These are phyloP conservation scores for Brenthis ino DNA, from an alignment of 2,888 invertebrate species.

Conservation along the genomic window DNA sequence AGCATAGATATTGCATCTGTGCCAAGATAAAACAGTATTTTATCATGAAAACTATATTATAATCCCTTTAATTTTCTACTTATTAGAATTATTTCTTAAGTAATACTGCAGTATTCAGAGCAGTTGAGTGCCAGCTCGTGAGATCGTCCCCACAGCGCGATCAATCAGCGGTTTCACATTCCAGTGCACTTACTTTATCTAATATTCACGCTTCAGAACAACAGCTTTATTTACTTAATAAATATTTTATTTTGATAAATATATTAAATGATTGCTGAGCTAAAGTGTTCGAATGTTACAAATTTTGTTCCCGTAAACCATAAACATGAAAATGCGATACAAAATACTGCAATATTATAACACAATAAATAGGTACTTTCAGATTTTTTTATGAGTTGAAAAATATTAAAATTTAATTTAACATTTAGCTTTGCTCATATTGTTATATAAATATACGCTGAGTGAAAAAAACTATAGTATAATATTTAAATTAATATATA, in stretches of 20 bases:
- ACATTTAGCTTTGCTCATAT: too few relatives aligned
- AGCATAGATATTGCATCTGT: too few relatives aligned
- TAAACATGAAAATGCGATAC: not conserved
- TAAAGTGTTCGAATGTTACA: too few relatives aligned
- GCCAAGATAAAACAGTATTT: too few relatives aligned
- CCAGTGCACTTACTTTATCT: constrained; percentile 8
- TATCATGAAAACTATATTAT: not conserved
- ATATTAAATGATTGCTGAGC: too few relatives aligned
- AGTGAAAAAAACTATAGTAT: too few relatives aligned
- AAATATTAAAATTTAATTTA: too few relatives aligned
- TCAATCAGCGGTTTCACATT: constrained; percentile 19
- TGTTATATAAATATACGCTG: too few relatives aligned
- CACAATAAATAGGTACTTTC: not conserved
- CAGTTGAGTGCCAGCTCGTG: constrained; percentile 5
- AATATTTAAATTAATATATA: too few relatives aligned
- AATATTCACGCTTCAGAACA: not conserved
- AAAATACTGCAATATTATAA: not conserved
- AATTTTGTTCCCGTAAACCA: not conserved
- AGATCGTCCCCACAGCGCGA: constrained; percentile 9
- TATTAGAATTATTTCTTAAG: constrained; percentile 5
- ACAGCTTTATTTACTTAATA: not conserved
- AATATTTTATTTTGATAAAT: too few relatives aligned
- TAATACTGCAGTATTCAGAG: constrained; percentile 6
- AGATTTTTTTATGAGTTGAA: not conserved
- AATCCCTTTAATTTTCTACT: constrained; percentile 3